A percentile compares a stretch with the other conserved stretches of the same genome.
Conservation (phyloP, 1,140 invertebrate genomes). For the Dryas iulia region DNA sequence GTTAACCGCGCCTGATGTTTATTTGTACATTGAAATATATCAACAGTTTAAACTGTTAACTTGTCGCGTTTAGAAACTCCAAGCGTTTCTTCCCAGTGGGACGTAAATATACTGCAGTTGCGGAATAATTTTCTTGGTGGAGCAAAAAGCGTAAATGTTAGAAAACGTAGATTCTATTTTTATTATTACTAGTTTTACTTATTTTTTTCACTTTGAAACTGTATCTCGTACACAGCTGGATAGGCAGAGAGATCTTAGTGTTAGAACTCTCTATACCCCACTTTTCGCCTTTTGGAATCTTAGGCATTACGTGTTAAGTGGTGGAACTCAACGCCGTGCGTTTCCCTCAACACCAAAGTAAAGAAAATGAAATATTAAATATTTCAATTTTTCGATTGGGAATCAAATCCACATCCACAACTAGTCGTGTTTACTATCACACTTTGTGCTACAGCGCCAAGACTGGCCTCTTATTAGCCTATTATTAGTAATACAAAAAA, state of each 20-base stretch:
- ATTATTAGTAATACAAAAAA: too few species aligned
- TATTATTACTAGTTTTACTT: too few species aligned
- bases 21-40: neutral
- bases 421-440: neutral
- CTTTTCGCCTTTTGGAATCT: neutral
- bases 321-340: neutral
- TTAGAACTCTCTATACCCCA: neutral
- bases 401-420: neutral
- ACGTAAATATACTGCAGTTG: slow-evolving; percentile 8
- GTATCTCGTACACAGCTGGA: neutral
- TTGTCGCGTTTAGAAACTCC: neutral
- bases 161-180: too few species aligned
- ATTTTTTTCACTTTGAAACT: neutral
- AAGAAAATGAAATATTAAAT: neutral
- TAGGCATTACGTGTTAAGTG: neutral
- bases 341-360: neutral
- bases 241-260: neutral
- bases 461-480: too few species aligned
- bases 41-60: slow-evolving; percentile 4
- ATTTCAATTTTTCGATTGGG: neutral
- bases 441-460: too few species aligned
- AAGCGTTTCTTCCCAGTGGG: slow-evolving; percentile 7
- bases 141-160: neutral
- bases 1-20: neutral
- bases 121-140: neutral